Conservation (phyloP, 2,113 vertebrate genomes). For the Passer montanus region DNA sequence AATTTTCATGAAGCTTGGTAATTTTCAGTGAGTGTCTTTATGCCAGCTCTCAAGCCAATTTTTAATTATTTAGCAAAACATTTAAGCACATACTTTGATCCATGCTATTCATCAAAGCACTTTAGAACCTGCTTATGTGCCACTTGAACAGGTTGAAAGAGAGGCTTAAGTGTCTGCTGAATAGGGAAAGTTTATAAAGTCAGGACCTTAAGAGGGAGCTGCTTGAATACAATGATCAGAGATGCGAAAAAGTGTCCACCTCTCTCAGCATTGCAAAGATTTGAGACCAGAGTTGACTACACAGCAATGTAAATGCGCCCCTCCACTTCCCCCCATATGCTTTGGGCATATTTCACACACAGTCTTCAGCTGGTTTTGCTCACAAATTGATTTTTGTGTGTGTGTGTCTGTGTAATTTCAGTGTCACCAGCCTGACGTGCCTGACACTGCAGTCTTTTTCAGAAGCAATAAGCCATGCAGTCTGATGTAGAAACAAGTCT, state of each 20-base stretch:
- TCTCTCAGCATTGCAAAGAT: neutral
- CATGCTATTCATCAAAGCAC: slow-evolving; percentile 16
- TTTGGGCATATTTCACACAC: neutral
- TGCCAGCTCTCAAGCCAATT: slow-evolving; percentile 12
- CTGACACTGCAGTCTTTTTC: slow-evolving; percentile 20
- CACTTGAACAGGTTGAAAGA: slow-evolving; percentile 7
- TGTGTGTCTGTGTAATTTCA: neutral
- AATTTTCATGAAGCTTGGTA: slow-evolving; percentile 21
- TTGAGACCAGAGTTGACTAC: neutral
- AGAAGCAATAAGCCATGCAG: slow-evolving; percentile 34
- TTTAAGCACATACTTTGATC: slow-evolving; percentile 32
- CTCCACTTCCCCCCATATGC: neutral
- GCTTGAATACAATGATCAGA: neutral
- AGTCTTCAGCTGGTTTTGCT: neutral
- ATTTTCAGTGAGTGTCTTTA: slow-evolving; percentile 39
- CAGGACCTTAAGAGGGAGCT: neutral
- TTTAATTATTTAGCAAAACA: slow-evolving; percentile 56
- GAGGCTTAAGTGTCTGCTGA: neutral
- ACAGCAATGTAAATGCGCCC: neutral
- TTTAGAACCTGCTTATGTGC: slow-evolving; percentile 5
- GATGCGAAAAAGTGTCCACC: neutral
- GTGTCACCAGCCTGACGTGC: neutral
- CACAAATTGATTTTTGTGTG: neutral
- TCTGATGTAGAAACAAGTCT: slow-evolving; percentile 54
- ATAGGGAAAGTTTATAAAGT: neutral